Evolutionary conservation across 1,140 invertebrate species (phyloP).

Genomic region (Leptopilina boulardi): DNA sequence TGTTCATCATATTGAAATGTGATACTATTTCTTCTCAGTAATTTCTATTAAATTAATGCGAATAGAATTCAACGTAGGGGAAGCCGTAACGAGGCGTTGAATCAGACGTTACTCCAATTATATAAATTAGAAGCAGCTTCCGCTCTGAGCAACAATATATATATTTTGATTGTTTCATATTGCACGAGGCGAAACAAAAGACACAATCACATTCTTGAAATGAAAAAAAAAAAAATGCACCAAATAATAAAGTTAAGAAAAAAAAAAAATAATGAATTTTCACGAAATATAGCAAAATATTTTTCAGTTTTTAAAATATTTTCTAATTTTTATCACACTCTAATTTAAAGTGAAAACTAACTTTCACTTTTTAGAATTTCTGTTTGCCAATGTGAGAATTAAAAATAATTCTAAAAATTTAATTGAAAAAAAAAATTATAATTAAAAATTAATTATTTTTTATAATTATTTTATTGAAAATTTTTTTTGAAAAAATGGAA

Average conservation of each 20-base stretch:
- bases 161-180: conserved; percentile 16
- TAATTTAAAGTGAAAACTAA: too few species aligned
- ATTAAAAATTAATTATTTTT: not conserved
- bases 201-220: too few species aligned
- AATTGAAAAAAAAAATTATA: not conserved
- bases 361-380: too few species aligned
- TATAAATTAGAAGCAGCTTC: conserved; percentile 28
- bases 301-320: not conserved
- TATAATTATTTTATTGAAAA: not conserved
- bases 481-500: too few species aligned
- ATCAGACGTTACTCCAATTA: conserved; percentile 25
- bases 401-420: not conserved
- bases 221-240: too few species aligned
- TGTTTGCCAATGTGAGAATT: too few species aligned
- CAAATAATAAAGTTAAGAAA: not conserved
- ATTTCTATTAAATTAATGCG: conserved; percentile 3
- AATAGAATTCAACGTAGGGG: not conserved
- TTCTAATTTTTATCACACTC: too few species aligned
- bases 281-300: not conserved
- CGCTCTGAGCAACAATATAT: not conserved
- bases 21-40: conserved; percentile 3
- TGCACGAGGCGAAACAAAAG: not conserved
- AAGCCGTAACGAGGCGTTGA: conserved; percentile 7
- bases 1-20: conserved; percentile 7
- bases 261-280: too few species aligned